Percentiles rank a stretch among this genome's conserved stretches.
Conservation (phyloP, 2,888 invertebrate species). For the Dynastes maya region DNA sequence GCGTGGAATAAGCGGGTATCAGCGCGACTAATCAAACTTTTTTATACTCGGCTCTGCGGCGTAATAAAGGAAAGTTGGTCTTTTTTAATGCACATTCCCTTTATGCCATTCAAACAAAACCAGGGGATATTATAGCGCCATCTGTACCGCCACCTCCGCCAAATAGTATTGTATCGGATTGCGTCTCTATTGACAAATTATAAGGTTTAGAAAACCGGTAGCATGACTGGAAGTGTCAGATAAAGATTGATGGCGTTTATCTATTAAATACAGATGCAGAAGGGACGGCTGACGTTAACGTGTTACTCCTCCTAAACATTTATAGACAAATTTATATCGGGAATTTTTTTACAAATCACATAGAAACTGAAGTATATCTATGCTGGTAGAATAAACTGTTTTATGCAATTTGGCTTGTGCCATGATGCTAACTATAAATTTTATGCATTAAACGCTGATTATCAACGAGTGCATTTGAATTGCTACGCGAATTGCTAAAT, state of each 20-base stretch:
- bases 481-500: too few species aligned
- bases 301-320: slow-evolving; percentile 41
- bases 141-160: neutral
- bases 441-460: too few species aligned
- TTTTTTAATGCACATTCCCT: neutral
- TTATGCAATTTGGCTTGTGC: too few species aligned
- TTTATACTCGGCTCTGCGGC: too few species aligned
- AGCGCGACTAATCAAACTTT: too few species aligned
- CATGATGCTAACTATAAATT: too few species aligned
- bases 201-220: slow-evolving; percentile 50
- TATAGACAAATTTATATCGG: slow-evolving; percentile 6
- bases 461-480: too few species aligned
- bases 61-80: too few species aligned
- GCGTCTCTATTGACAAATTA: slow-evolving; percentile 56
- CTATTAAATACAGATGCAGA: slow-evolving; percentile 48
- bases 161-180: slow-evolving; percentile 47
- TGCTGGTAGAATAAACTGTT: too few species aligned
- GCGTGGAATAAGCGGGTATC: too few species aligned
- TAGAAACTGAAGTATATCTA: too few species aligned
- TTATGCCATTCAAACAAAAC: neutral
- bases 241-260: slow-evolving; percentile 57
- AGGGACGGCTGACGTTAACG: slow-evolving; percentile 43
- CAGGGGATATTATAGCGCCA: neutral
- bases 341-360: neutral
- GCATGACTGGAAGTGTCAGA: slow-evolving; percentile 54